A percentile compares a stretch with the other conserved stretches of the same genome.
These are phyloP conservation scores for Zoanthus solanderi DNA, from an alignment of 92 coral and sea anemone genomes.

Conservation along the genomic window DNA sequence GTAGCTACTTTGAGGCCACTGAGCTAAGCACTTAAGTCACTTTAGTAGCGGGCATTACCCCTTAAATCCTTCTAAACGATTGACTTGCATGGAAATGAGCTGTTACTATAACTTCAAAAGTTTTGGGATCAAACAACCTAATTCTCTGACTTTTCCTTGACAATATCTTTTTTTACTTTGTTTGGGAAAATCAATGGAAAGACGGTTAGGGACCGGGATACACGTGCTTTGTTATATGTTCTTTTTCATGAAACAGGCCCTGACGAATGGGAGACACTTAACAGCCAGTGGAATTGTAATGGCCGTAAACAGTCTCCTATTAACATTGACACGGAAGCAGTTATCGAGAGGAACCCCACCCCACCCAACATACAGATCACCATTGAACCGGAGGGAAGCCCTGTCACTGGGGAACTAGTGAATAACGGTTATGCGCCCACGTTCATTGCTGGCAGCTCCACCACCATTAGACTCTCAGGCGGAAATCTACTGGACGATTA, in stretches of 20 bases:
- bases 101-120: too few species aligned
- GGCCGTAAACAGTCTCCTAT: conserved; percentile 49
- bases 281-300: conserved; percentile 57
- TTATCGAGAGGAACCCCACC: conserved; percentile 64
- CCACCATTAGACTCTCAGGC: conserved; percentile 64
- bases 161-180: too few species aligned
- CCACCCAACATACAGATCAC: conserved; percentile 67
- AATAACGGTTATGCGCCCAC: conserved; percentile 73
- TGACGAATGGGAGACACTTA: conserved; percentile 65
- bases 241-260: conserved; percentile 46
- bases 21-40: too few species aligned
- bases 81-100: too few species aligned
- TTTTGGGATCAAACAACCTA: too few species aligned
- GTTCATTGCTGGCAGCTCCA: conserved; percentile 42
- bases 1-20: too few species aligned
- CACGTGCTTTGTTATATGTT: not conserved
- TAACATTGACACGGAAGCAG: conserved; percentile 50
- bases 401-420: conserved; percentile 64
- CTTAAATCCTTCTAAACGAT: too few species aligned
- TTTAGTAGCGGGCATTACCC: too few species aligned
- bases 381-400: conserved; percentile 61
- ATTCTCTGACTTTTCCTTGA: too few species aligned
- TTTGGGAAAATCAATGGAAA: too few species aligned
- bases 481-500: conserved; percentile 63
- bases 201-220: too few species aligned